phyloP scores from a whole-genome alignment of 1,140 invertebrate species.

The Drosophila rhopaloa region DNA sequence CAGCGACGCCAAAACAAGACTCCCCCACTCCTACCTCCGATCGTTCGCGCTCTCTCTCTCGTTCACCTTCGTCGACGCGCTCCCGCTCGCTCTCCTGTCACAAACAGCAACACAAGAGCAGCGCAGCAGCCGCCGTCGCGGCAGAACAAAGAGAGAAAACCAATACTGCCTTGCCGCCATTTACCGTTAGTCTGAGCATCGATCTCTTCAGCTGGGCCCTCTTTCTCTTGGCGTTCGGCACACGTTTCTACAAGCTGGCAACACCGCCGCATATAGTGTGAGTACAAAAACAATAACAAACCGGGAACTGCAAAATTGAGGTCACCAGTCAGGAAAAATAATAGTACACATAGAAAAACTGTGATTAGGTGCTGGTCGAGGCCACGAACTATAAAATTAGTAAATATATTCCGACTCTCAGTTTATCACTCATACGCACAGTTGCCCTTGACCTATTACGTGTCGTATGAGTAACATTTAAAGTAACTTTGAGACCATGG shows the following conservation, averaged over 20 bases:
- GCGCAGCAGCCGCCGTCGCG: slow-evolving; percentile 6
- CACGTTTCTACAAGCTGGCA: slow-evolving; percentile 93
- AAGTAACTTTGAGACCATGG: too few species aligned
- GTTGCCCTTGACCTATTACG: too few species aligned
- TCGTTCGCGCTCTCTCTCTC: slow-evolving; percentile 48
- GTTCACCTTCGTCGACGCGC: slow-evolving; percentile 22
- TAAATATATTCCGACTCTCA: too few species aligned
- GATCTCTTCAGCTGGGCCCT: slow-evolving; percentile 91
- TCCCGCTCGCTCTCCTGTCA: slow-evolving; percentile 32
- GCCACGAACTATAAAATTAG: too few species aligned
- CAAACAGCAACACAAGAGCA: slow-evolving; percentile 22
- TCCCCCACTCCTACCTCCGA: slow-evolving; percentile 52
- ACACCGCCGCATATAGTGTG: slow-evolving; percentile 96
- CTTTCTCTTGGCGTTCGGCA: slow-evolving; percentile 89
- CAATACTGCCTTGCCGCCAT: slow-evolving; percentile 23
- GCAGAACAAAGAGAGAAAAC: slow-evolving; percentile 5
- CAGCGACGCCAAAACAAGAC: slow-evolving; percentile 48
- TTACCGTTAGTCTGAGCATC: slow-evolving; percentile 89
- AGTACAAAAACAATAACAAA: slow-evolving; percentile 84
- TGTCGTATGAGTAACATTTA: too few species aligned
- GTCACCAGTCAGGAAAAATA: background rate
- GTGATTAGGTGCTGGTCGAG: too few species aligned
- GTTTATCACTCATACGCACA: too few species aligned
- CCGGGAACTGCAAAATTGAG: background rate
- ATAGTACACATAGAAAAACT: background rate